Evolutionary conservation across 2,113 vertebrate genomes (phyloP).

Genomic region (Solea senegalensis): DNA sequence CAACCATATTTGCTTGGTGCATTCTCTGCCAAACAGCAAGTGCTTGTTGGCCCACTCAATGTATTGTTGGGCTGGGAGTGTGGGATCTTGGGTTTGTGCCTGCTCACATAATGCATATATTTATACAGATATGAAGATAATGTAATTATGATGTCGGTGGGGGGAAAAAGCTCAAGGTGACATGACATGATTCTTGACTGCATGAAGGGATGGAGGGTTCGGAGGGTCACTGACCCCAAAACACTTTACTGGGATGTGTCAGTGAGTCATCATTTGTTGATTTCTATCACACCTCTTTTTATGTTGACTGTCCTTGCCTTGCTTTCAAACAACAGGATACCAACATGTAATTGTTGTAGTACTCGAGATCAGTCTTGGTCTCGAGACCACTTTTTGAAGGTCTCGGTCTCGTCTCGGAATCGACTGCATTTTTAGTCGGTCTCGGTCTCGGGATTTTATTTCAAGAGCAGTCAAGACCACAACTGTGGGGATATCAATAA

Average conservation of each 20-base stretch:
- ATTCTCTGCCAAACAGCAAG: constrained; percentile 24
- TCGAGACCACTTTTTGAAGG: no score
- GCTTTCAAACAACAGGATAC: no score
- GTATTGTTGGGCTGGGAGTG: constrained; percentile 14
- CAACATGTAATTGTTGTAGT: no score
- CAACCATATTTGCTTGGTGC: constrained; percentile 21
- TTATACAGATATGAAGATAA: neutral
- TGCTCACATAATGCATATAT: neutral
- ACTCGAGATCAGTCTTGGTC: no score
- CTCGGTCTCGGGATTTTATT: no score
- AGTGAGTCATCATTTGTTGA: neutral
- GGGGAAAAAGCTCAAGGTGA: neutral
- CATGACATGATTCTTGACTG: neutral
- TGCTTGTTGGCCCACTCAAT: constrained; percentile 11
- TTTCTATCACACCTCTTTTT: neutral
- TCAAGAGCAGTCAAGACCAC: no score
- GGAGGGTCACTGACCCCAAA: neutral
- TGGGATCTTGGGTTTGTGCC: constrained; percentile 23
- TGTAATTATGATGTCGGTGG: neutral
- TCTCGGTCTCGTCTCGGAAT: no score
- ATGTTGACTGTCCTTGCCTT: neutral
- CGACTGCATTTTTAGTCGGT: no score
- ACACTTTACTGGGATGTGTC: no score
- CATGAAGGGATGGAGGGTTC: neutral
- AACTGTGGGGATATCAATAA: no score